Evolutionary conservation across 2,888 invertebrate genomes (phyloP).

Genomic region (Gari tellinella): DNA sequence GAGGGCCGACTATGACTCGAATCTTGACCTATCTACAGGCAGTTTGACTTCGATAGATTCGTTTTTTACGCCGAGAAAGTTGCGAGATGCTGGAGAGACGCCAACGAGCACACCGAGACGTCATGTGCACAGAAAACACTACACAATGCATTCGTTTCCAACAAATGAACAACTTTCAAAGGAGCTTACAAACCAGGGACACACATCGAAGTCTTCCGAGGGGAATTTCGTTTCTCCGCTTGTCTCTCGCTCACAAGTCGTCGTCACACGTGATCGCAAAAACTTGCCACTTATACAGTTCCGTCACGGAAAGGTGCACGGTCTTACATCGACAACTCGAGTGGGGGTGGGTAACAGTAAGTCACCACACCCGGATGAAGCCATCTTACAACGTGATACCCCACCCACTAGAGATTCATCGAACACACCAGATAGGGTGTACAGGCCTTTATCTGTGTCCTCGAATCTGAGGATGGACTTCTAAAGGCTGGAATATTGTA

Average conservation of each 20-base stretch:
- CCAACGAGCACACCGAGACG: conserved; percentile 61
- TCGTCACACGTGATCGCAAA: conserved; percentile 29
- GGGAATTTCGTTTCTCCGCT: conserved; percentile 29
- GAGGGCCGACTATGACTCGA: conserved; percentile 42
- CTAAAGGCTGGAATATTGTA: too few species aligned
- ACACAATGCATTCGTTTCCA: conserved; percentile 52
- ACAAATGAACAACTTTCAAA: conserved; percentile 39
- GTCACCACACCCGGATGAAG: conserved; percentile 56
- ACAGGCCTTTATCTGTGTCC: conserved; percentile 51
- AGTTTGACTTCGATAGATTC: conserved; percentile 57
- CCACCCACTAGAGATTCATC: conserved; percentile 37
- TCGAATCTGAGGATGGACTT: conserved; percentile 49
- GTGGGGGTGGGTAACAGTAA: conserved; percentile 40
- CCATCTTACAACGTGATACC: conserved; percentile 32
- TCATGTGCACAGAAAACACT: conserved; percentile 38
- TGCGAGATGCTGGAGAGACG: conserved; percentile 65
- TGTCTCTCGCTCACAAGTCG: conserved; percentile 2
- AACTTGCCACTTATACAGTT: conserved; percentile 57
- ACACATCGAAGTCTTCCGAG: conserved; percentile 11
- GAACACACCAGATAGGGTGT: conserved; percentile 31
- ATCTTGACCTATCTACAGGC: conserved; percentile 49
- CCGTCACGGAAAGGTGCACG: conserved; percentile 51
- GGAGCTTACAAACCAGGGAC: conserved; percentile 29
- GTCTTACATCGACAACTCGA: conserved; percentile 12
- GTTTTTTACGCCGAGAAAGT: conserved; percentile 44